A percentile compares a stretch with the other conserved stretches of the same genome.
These are phyloP conservation scores for Nannoperca australis DNA, from an alignment of 2,797 vertebrate genomes.

Conservation along the genomic window DNA sequence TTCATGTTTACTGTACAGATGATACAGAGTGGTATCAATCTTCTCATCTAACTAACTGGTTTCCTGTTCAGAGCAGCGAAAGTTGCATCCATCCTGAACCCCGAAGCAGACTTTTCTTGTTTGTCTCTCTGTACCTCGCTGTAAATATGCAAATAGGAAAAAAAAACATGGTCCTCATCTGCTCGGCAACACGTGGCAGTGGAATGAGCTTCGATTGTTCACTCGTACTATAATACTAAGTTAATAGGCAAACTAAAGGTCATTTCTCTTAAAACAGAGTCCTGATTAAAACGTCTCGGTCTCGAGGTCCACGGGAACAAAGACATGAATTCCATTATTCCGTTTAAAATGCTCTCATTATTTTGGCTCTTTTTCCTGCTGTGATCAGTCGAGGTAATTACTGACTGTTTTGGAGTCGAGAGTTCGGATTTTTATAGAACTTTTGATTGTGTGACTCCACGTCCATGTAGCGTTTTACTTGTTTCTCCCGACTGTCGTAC, in stretches of 20 bases:
- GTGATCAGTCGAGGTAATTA: slow-evolving; percentile 34
- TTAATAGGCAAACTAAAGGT: slow-evolving; percentile 47
- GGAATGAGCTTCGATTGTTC: slow-evolving; percentile 3
- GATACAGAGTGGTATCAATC: no score
- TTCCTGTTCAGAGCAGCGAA: slow-evolving; percentile 1
- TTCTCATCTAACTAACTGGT: not conserved
- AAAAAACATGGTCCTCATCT: slow-evolving; percentile 9
- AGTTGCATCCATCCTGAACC: not conserved
- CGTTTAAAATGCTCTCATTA: slow-evolving; percentile 22
- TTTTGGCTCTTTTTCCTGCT: slow-evolving; percentile 21
- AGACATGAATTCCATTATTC: slow-evolving; percentile 48
- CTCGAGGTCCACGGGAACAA: slow-evolving; percentile 19
- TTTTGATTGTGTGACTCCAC: slow-evolving; percentile 18
- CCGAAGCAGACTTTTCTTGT: not conserved
- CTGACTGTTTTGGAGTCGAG: slow-evolving; percentile 15
- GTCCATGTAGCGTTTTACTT: slow-evolving; percentile 6
- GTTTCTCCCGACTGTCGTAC: slow-evolving; percentile 21
- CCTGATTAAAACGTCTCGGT: slow-evolving; percentile 30
- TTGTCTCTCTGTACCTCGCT: not conserved
- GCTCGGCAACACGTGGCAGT: slow-evolving; percentile 7
- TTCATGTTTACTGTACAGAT: not conserved
- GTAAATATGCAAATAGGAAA: slow-evolving; percentile 21
- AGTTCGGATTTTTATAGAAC: slow-evolving; percentile 31
- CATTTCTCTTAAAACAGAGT: slow-evolving; percentile 9
- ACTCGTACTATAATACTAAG: not conserved